Evolutionary conservation across 2,797 vertebrate species (phyloP), one percentile per base, ranked within the genome.

Genomic region (Glyptemys insculpta): DNA sequence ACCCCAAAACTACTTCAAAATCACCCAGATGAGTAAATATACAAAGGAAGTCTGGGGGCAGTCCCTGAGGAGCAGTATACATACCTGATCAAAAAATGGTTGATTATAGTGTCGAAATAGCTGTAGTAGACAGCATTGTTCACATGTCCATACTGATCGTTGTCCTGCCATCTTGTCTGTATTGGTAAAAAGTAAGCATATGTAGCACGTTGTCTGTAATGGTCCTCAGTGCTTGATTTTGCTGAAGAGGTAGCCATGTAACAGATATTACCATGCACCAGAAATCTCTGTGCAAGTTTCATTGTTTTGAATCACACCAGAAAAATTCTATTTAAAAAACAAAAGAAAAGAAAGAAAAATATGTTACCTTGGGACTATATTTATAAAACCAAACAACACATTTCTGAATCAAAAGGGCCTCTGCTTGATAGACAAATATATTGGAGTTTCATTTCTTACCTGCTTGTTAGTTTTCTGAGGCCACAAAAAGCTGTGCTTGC

Each of bases 101-200:
- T 94, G 87, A 90, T 65, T 47, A 94, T 4, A 27, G 82, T 90
- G 87, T 96, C 87, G 0, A 96, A 97, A 89, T 82, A 97, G 72
- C 87, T 96, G 25, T 91, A 88, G 85, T 68, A 94, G 54, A 92
- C 27, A 1, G 6, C 65, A 9, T 74, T 93, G 86, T 91, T 97
- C 86, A 94, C 68, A 0, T 94, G 96, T 52, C 92, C 83, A 0
- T 92, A 82, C 80, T 89, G 87, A 85, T 97, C 88, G 21, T 91
- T 95, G 94, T 96, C 92, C 41, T 97, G 95, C 89, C 84, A 92
- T n/a, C 92, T 92, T 3, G 37, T 91, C 87, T 96, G 89, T 37
- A 92, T 89, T 37, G 83, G 92, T 91, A 97, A 88, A 81, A 97
- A 96, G 44, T 57, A 96, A 34, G 54, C 29, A 6, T 72, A 95